These are phyloP conservation scores for Euproctis similis DNA, from an alignment of 2,888 invertebrate species.

Conservation along the genomic window DNA sequence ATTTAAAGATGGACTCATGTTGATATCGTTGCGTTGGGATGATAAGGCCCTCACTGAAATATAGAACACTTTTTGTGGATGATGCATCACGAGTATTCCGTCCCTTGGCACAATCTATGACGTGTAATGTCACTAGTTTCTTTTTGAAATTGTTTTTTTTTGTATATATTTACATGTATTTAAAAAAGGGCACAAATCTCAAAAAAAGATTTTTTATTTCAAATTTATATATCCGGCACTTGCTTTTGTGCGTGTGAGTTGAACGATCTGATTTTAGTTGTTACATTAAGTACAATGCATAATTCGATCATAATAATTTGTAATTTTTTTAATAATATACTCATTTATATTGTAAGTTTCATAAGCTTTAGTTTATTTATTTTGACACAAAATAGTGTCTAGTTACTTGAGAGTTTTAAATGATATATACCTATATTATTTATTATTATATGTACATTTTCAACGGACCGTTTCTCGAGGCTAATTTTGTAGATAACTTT, in stretches of 20 bases:
- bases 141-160: conserved; percentile 36
- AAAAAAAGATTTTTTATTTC: conserved; percentile 18
- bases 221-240: conserved; percentile 23
- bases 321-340: conserved; percentile 48
- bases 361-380: conserved; percentile 67
- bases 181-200: conserved; percentile 36
- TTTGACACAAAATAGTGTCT: conserved; percentile 33
- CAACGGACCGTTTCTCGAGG: conserved; percentile 56
- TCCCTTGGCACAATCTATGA: conserved; percentile 56
- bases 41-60: too few relatives aligned
- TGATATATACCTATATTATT: too few relatives aligned
- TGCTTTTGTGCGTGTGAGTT: conserved; percentile 20
- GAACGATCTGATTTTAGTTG: conserved; percentile 35
- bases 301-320: conserved; percentile 68
- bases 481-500: conserved; percentile 68
- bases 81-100: conserved; percentile 43
- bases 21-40: too few relatives aligned
- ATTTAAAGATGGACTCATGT: too few relatives aligned
- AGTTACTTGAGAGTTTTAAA: conserved; percentile 38
- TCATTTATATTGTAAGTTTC: conserved; percentile 57
- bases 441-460: conserved; percentile 59
- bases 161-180: conserved; percentile 31
- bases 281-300: conserved; percentile 47
- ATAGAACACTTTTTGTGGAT: too few relatives aligned
- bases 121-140: conserved; percentile 47